Percentiles rank a stretch among this genome's conserved stretches.
These are phyloP conservation scores for Prinia subflava DNA, from an alignment of 2,113 vertebrate species.

Conservation along the genomic window DNA sequence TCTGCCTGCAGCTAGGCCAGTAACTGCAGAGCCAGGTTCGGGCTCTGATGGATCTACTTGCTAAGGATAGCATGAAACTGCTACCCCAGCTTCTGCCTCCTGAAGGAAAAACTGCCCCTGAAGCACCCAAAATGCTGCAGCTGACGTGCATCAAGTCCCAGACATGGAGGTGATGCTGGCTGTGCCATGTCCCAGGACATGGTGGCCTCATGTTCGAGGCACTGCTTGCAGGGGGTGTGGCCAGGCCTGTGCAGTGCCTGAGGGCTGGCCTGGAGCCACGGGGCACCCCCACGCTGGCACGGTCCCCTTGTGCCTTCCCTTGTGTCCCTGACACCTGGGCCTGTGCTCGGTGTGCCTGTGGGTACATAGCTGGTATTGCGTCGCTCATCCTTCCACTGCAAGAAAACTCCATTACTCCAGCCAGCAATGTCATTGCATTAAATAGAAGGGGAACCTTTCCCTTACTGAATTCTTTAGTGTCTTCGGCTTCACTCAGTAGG, in stretches of 20 bases:
- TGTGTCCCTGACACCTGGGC: background rate
- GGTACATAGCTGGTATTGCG: background rate
- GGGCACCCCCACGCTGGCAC: background rate
- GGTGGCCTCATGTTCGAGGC: background rate
- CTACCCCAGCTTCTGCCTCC: background rate
- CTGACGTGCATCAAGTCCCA: rapidly evolving
- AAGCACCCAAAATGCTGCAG: background rate
- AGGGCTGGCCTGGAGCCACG: background rate
- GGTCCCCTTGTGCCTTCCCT: rapidly evolving
- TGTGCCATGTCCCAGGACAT: rapidly evolving
- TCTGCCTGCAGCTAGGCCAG: background rate
- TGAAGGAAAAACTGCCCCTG: background rate
- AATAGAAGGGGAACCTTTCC: background rate
- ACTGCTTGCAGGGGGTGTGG: background rate
- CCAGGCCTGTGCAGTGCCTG: rapidly evolving
- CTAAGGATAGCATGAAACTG: background rate
- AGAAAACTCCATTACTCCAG: background rate
- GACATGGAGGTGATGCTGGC: background rate
- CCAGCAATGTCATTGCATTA: background rate
- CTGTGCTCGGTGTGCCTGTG: background rate
- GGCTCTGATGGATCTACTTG: background rate
- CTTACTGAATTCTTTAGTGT: background rate
- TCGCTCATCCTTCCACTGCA: background rate
- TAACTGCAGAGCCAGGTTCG: background rate
- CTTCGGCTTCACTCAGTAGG: background rate